Evolutionary conservation across 2,888 invertebrate species (phyloP).

Genomic region (Liodrosophila aerea): DNA sequence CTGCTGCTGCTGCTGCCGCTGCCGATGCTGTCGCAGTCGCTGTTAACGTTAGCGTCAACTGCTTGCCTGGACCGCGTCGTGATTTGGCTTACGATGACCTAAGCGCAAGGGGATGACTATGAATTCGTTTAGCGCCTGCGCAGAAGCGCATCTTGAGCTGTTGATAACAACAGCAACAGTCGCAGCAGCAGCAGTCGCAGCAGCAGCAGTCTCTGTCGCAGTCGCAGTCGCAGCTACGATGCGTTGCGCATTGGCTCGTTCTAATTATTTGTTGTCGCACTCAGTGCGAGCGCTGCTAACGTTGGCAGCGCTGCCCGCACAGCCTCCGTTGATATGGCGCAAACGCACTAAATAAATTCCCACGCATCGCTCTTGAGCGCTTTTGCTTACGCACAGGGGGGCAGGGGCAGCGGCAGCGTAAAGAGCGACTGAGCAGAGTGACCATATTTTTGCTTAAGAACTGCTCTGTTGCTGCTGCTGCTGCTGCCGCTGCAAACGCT

Average conservation of each 20-base stretch:
- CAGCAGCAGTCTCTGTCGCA: not conserved
- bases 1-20: conserved; percentile 20
- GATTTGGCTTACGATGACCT: conserved; percentile 45
- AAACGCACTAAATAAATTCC: conserved; percentile 57
- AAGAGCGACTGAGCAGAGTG: conserved; percentile 13
- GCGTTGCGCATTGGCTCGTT: conserved; percentile 40
- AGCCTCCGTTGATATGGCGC: conserved; percentile 52
- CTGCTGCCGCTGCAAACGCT: conserved; percentile 9
- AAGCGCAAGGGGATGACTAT: conserved; percentile 40
- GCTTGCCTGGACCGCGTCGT: conserved; percentile 39
- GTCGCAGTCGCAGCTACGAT: not conserved
- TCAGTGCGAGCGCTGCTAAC: conserved; percentile 27
- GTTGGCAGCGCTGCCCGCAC: conserved; percentile 21
- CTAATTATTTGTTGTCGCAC: conserved; percentile 62
- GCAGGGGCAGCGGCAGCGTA: not conserved
- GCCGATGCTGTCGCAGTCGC: conserved; percentile 21
- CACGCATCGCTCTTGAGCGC: conserved; percentile 65
- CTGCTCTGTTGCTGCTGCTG: conserved; percentile 2
- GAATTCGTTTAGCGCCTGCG: conserved; percentile 56
- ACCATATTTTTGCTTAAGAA: conserved; percentile 42
- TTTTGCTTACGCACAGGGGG: conserved; percentile 27
- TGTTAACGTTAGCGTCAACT: conserved; percentile 18
- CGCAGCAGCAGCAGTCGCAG: conserved; percentile 17
- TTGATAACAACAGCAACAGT: conserved; percentile 45
- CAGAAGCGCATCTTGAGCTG: conserved; percentile 25